These are phyloP conservation scores for Pantala flavescens DNA, from an alignment of 1,140 invertebrate genomes.

Conservation along the genomic window DNA sequence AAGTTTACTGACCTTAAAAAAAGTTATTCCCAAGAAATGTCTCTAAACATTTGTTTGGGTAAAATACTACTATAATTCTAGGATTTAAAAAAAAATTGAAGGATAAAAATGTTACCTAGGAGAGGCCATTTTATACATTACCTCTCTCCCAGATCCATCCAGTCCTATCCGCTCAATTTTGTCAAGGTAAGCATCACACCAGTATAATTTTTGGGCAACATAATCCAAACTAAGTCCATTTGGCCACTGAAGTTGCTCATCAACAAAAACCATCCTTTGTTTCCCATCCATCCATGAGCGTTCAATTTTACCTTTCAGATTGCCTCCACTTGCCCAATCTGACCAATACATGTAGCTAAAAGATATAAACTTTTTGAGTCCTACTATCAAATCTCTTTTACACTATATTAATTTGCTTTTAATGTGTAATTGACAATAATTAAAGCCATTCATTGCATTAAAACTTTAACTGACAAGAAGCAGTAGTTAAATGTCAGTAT, in stretches of 20 bases:
- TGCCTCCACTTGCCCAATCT: conserved; percentile 32
- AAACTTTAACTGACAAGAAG: too few relatives aligned
- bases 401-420: neutral
- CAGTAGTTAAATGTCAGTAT: too few relatives aligned
- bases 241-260: conserved; percentile 38
- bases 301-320: conserved; percentile 35
- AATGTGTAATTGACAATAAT: neutral
- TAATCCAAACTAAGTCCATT: conserved; percentile 45
- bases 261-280: conserved; percentile 33
- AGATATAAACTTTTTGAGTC: too few relatives aligned
- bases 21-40: too few relatives aligned
- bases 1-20: too few relatives aligned
- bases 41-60: too few relatives aligned
- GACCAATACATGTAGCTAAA: conserved; percentile 41
- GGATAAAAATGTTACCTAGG: too few relatives aligned
- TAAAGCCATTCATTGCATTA: too few relatives aligned
- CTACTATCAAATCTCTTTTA: neutral
- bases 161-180: conserved; percentile 40
- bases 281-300: conserved; percentile 43
- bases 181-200: conserved; percentile 43
- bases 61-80: too few relatives aligned
- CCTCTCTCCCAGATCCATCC: conserved; percentile 35
- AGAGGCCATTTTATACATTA: conserved; percentile 23
- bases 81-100: too few relatives aligned
- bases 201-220: conserved; percentile 38